A percentile compares a stretch with the other conserved stretches of the same genome.
Conservation (phyloP, 2,797 vertebrate genomes). For the Semotilus atromaculatus region DNA sequence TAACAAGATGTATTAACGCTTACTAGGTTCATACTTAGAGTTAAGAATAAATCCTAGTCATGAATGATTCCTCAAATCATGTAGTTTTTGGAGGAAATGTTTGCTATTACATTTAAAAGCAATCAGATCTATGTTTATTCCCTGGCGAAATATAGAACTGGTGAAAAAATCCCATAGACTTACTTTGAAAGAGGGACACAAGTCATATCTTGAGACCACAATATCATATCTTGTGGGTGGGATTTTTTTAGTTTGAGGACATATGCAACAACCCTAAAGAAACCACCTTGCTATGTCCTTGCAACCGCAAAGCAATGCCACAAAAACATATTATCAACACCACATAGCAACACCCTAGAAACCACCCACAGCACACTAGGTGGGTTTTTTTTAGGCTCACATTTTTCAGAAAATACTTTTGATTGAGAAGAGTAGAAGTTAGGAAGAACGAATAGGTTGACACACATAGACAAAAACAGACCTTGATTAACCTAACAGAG, state of each 20-base stretch:
- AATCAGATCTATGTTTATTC: neutral
- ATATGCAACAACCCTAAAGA: neutral
- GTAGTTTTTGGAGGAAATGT: neutral
- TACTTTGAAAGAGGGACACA: neutral
- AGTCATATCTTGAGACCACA: neutral
- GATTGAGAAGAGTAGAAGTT: neutral
- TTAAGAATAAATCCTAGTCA: neutral
- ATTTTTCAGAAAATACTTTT: neutral
- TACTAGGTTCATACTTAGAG: neutral
- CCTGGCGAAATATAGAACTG: neutral
- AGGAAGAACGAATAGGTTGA: neutral
- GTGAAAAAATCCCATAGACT: neutral
- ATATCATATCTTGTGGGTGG: neutral
- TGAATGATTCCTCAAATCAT: neutral
- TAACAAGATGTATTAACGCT: neutral
- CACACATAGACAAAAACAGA: neutral
- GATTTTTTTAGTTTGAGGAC: neutral
- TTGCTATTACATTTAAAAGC: neutral
- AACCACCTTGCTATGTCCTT: neutral
- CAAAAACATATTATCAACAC: neutral
- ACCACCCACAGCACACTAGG: neutral
- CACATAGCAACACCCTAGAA: neutral
- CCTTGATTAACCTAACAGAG: neutral
- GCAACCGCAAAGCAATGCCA: neutral
- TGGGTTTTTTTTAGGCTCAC: neutral